Percentiles rank a stretch among this genome's conserved stretches.
Conservation (phyloP, 1,140 invertebrate genomes). For the Heliconius melpomene region DNA sequence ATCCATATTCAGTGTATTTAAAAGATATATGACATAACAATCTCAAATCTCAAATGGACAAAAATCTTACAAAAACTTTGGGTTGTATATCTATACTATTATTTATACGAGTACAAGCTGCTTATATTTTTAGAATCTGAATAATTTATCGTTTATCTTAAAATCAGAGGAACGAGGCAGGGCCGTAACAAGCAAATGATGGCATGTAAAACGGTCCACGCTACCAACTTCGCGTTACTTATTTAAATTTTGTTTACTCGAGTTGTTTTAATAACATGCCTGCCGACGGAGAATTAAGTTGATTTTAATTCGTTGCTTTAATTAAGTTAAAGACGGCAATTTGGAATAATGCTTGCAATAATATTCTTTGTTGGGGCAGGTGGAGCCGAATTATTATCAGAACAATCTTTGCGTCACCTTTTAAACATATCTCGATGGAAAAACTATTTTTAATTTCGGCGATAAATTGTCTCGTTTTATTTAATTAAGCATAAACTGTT, state of each 20-base stretch:
- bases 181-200: conserved; percentile 53
- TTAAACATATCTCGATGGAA: conserved; percentile 21
- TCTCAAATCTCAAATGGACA: not conserved
- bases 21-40: not conserved
- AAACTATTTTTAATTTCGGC: conserved; percentile 23
- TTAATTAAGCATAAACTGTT: conserved; percentile 46
- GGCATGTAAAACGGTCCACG: conserved; percentile 48
- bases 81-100: not conserved
- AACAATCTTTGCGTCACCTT: conserved; percentile 18
- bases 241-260: conserved; percentile 70
- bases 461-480: conserved; percentile 21
- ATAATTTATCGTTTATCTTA: conserved; percentile 40
- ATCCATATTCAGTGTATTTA: too few relatives aligned
- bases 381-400: conserved; percentile 25
- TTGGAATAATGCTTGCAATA: conserved; percentile 41
- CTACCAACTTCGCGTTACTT: conserved; percentile 53
- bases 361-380: conserved; percentile 22
- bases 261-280: conserved; percentile 58
- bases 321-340: conserved; percentile 54
- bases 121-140: conserved; percentile 26
- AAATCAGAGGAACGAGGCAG: conserved; percentile 34
- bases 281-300: conserved; percentile 48
- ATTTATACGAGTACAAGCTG: conserved; percentile 1
- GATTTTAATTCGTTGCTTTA: conserved; percentile 55
- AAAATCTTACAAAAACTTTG: not conserved